Base-by-base conservation (phyloP, 2,113 vertebrate species). In the Otus sunia region DNA sequence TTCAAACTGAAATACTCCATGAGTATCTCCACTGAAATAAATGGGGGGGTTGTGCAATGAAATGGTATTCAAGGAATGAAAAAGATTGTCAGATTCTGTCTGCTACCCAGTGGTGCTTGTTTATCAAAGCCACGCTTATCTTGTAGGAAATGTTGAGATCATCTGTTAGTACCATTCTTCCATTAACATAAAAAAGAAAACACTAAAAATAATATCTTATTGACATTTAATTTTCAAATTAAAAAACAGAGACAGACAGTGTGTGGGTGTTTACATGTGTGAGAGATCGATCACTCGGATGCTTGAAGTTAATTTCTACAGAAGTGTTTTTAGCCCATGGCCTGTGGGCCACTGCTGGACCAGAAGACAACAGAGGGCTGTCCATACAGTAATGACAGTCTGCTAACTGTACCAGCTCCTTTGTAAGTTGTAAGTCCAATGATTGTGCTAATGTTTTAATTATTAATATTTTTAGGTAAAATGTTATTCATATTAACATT, bases 181-280 rank as follows among this genome's bases (percentile, higher is more conserved):
- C 34, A 29, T 67, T 74, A 63, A 50, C 2, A 3, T n/a, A 18
- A 64, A 39, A 69, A 76, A 27, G 1, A 19, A 30, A 39, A 18
- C 67, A 12, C 41, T 91, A 96, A 84, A 93, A 88, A 64, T 77
- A 77, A 56, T 45, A 45, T 36, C 59, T 64, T 83, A 86, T 52
- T 94, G 77, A 47, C 87, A 81, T 95, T 92, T 93, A 37, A 69
- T 89, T 85, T 78, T 59, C 25, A 60, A 68, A 30, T 32, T 36
- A 50, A 94, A 95, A 94, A 67, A 62, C 37, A 84, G 62, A 66
- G 94, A 84, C 90, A 96, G 91, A 76, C 37, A 93, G 63, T 22
- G 18, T 68, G 95, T 87, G 71, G 74, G 92, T 86, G 90, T 78
- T 43, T 29, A 15, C 47, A 49, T 58, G 56, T 64, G 56, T 55